A percentile compares a stretch with the other conserved stretches of the same genome.
Conservation (phyloP, 2,113 vertebrate genomes). For the Thymallus thymallus region DNA sequence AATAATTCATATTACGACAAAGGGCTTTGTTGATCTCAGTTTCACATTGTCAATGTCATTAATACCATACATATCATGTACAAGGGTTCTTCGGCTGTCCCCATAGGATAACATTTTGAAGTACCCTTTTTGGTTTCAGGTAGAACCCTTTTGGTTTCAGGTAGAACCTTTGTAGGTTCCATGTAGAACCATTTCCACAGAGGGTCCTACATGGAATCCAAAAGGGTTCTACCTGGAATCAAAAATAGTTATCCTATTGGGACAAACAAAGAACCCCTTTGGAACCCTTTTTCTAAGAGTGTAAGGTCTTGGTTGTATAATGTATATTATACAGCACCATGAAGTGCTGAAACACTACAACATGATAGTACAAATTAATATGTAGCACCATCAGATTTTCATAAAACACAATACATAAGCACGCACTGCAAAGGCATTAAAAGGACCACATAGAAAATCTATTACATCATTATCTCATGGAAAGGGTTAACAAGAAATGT, state of each 20-base stretch:
- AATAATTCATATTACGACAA: not conserved
- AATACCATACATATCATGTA: not conserved
- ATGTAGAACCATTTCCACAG: too few relatives aligned
- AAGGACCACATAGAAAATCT: slow-evolving; percentile 3
- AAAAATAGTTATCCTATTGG: not conserved
- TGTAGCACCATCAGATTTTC: slow-evolving; percentile 53
- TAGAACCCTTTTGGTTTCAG: too few relatives aligned
- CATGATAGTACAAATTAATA: slow-evolving; percentile 16
- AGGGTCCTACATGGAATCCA: too few relatives aligned
- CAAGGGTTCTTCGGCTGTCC: not conserved
- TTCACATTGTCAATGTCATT: not conserved
- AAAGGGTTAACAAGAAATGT: not conserved
- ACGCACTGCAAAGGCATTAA: slow-evolving; percentile 58
- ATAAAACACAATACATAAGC: slow-evolving; percentile 44
- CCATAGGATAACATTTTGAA: too few relatives aligned
- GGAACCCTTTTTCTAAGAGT: too few relatives aligned
- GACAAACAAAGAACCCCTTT: too few relatives aligned
- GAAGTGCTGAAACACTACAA: slow-evolving; percentile 24
- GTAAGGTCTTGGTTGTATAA: slow-evolving; percentile 16
- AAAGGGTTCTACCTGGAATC: too few relatives aligned
- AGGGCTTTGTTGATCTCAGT: not conserved
- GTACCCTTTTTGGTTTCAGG: too few relatives aligned
- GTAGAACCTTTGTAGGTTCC: too few relatives aligned
- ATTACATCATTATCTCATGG: not conserved
- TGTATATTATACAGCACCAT: slow-evolving; percentile 19